These are phyloP conservation scores for Gymnopithys bicolor DNA, from an alignment of 2,797 vertebrate genomes.

Conservation along the genomic window DNA sequence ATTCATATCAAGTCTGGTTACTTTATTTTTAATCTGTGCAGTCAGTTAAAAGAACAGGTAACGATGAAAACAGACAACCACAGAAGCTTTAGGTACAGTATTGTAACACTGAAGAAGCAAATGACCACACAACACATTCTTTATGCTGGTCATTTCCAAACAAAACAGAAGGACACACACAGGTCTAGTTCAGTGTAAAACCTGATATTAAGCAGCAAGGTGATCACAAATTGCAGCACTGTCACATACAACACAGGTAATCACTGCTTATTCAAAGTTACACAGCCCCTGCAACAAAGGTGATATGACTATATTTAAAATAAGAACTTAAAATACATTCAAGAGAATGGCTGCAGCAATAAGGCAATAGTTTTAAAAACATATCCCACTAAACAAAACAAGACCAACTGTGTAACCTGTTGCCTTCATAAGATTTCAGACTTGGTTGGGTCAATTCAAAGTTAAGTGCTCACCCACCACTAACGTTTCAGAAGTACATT, in stretches of 20 bases:
- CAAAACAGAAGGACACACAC: background rate
- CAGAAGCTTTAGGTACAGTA: slow-evolving; percentile 64
- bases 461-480: slow-evolving; percentile 26
- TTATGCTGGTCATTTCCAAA: slow-evolving; percentile 8
- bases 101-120: slow-evolving; percentile 26
- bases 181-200: slow-evolving; percentile 43
- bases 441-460: background rate
- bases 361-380: slow-evolving; percentile 59
- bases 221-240: slow-evolving; percentile 23
- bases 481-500: background rate
- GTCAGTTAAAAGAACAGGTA: slow-evolving; percentile 66
- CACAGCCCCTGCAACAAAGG: slow-evolving; percentile 27
- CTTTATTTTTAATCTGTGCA: slow-evolving; percentile 69
- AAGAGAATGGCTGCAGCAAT: slow-evolving; percentile 49
- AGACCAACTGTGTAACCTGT: slow-evolving; percentile 20
- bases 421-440: background rate
- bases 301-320: slow-evolving; percentile 29
- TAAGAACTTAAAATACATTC: slow-evolving; percentile 46
- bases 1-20: slow-evolving; percentile 38
- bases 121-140: slow-evolving; percentile 5
- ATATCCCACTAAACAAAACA: slow-evolving; percentile 27
- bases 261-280: slow-evolving; percentile 23
- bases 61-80: slow-evolving; percentile 54
- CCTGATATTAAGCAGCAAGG: slow-evolving; percentile 48
- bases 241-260: background rate